Evolutionary conservation across 2,113 vertebrate genomes (phyloP).

Genomic region (Apeltes quadracus): DNA sequence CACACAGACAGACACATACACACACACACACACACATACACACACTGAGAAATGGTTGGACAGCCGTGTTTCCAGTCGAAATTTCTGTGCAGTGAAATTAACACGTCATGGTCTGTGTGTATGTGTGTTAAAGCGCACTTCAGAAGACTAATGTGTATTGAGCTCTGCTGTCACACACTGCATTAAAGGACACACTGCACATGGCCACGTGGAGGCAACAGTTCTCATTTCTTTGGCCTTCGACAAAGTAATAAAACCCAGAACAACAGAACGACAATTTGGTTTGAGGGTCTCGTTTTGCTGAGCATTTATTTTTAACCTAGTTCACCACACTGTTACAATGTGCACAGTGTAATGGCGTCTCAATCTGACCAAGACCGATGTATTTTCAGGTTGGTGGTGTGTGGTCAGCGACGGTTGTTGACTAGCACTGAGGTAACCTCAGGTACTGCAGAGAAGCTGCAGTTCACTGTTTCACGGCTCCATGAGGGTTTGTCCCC

Average conservation of each 20-base stretch:
- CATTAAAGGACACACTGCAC: constrained; percentile 23
- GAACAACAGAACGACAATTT: neutral
- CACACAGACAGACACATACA: constrained; percentile 8
- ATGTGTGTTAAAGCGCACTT: constrained; percentile 32
- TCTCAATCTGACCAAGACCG: constrained; percentile 12
- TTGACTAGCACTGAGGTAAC: constrained; percentile 14
- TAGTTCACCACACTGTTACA: neutral
- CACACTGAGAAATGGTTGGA: neutral
- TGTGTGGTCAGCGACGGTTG: constrained; percentile 10
- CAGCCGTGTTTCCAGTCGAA: constrained; percentile 57
- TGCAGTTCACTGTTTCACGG: constrained; percentile 19
- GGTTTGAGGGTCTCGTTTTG: neutral
- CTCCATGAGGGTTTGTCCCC: constrained; percentile 12
- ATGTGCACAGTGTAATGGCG: neutral
- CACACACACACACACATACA: constrained; percentile 25
- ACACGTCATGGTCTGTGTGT: constrained; percentile 11
- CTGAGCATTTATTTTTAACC: neutral
- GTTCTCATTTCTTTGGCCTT: neutral
- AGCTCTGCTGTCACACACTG: constrained; percentile 34
- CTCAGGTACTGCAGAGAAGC: constrained; percentile 11
- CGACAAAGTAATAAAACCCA: neutral
- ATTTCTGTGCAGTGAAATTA: constrained; percentile 39
- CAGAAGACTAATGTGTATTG: constrained; percentile 49
- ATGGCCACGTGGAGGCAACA: constrained; percentile 9
- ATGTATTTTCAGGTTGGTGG: constrained; percentile 6